Evolutionary conservation across 2,113 vertebrate genomes (phyloP).

Genomic region (Oreochromis niloticus): DNA sequence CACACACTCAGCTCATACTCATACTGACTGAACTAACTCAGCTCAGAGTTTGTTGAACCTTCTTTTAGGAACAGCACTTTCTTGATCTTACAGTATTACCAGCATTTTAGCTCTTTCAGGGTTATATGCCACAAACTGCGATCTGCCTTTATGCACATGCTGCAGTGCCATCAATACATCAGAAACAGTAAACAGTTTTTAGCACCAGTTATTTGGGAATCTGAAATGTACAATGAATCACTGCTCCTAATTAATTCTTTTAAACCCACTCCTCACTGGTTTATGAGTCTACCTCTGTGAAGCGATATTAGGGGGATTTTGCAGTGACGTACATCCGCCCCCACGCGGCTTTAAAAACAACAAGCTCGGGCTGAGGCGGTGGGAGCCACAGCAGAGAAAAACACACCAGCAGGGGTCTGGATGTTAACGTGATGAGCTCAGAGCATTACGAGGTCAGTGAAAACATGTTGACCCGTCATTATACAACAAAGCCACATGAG

Average conservation of each 20-base stretch:
- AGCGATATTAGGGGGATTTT: constrained; percentile 29
- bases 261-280: not conserved
- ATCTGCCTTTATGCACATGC: not conserved
- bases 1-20: not conserved
- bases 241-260: not conserved
- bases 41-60: not conserved
- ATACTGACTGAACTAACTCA: not conserved
- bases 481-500: not conserved
- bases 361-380: not conserved
- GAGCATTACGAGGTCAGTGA: not conserved
- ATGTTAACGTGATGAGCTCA: constrained; percentile 35
- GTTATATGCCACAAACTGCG: not conserved
- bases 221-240: not conserved
- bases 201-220: not conserved
- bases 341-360: constrained; percentile 47
- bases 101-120: not conserved
- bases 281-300: not conserved
- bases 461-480: not conserved
- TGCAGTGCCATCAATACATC: not conserved
- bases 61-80: not conserved
- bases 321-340: constrained; percentile 5
- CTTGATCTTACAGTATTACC: not conserved
- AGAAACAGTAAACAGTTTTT: not conserved
- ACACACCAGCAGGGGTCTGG: constrained; percentile 23
- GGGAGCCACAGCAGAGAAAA: constrained; percentile 13